Evolutionary conservation across 2,797 vertebrate species (phyloP).

Genomic region (Leptoclinus maculatus): DNA sequence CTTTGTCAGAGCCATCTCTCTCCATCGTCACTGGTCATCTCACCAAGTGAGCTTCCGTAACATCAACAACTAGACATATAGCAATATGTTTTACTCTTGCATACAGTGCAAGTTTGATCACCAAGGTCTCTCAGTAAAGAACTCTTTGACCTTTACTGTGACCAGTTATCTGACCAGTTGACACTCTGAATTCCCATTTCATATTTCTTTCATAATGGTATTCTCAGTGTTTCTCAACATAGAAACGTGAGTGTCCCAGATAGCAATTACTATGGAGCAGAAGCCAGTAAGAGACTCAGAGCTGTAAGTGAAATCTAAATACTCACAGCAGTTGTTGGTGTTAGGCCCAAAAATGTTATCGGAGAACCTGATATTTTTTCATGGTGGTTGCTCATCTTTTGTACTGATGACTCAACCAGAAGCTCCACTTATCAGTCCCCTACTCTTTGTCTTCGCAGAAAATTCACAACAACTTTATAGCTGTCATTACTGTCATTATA

Average conservation of each 20-base stretch:
- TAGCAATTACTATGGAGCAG: not conserved
- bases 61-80: too few relatives aligned
- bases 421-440: constrained; percentile 14
- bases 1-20: too few relatives aligned
- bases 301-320: not conserved
- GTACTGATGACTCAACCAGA: constrained; percentile 10
- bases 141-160: not conserved
- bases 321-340: not conserved
- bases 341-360: not conserved
- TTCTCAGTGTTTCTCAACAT: not conserved
- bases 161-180: not conserved
- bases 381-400: not conserved
- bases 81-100: not conserved
- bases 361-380: constrained; percentile 3
- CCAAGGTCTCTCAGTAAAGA: not conserved
- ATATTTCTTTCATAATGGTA: not conserved
- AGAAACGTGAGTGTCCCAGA: not conserved
- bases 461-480: not conserved
- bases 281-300: not conserved
- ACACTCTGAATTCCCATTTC: too few relatives aligned
- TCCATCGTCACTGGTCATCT: too few relatives aligned
- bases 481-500: constrained; percentile 3
- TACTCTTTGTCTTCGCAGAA: not conserved
- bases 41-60: too few relatives aligned
- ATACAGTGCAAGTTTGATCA: too few relatives aligned